Evolutionary conservation across 1,140 invertebrate species (phyloP).

Genomic region (Caenorhabditis brenneri): DNA sequence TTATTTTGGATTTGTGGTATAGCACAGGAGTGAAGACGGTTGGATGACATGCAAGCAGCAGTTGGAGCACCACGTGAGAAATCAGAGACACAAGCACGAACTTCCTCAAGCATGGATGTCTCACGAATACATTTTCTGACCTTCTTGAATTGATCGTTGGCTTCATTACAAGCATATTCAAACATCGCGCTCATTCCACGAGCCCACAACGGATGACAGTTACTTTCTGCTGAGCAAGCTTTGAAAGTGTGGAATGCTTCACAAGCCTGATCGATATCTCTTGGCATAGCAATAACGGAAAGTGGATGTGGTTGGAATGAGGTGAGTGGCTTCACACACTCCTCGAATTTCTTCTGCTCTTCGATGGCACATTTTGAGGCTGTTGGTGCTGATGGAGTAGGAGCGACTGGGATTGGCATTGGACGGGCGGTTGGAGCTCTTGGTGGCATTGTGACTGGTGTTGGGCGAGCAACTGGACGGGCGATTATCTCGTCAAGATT

Average conservation of each 20-base stretch:
- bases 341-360: slow-evolving; percentile 61
- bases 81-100: slow-evolving; percentile 63
- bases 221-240: slow-evolving; percentile 52
- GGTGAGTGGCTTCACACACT: slow-evolving; percentile 65
- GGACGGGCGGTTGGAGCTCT: slow-evolving; percentile 57
- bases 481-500: slow-evolving; percentile 63
- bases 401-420: neutral
- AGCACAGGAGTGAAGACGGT: slow-evolving; percentile 62
- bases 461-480: slow-evolving; percentile 55
- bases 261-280: slow-evolving; percentile 66
- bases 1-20: slow-evolving; percentile 54
- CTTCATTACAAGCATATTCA: slow-evolving; percentile 65
- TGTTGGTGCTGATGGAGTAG: neutral
- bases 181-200: slow-evolving; percentile 69
- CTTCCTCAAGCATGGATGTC: slow-evolving; percentile 55
- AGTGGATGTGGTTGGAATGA: slow-evolving; percentile 67
- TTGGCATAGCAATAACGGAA: slow-evolving; percentile 66
- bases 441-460: slow-evolving; percentile 41
- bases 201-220: slow-evolving; percentile 63
- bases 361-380: slow-evolving; percentile 55
- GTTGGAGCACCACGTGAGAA: slow-evolving; percentile 68
- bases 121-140: slow-evolving; percentile 62
- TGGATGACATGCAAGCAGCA: slow-evolving; percentile 66
- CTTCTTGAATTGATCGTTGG: slow-evolving; percentile 58
- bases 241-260: slow-evolving; percentile 64